phyloP scores from a whole-genome alignment of 2,113 vertebrate genomes.

The Cochlearius cochlearius region DNA sequence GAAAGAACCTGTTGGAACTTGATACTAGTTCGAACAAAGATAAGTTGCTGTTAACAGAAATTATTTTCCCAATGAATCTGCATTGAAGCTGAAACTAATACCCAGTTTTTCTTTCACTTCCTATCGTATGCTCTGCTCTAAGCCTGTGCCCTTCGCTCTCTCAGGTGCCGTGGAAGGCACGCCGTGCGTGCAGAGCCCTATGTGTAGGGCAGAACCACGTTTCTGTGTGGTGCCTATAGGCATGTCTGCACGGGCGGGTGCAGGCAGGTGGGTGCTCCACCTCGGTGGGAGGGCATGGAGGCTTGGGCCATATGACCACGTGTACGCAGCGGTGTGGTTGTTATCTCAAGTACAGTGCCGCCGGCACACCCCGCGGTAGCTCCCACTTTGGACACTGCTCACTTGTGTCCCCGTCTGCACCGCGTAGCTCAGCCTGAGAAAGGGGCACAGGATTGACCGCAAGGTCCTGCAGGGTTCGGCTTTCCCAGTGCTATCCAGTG shows the following conservation, averaged over 20 bases:
- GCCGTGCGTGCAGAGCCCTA: accelerated
- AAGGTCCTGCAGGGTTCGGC: neutral
- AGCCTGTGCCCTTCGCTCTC: neutral
- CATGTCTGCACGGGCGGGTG: neutral
- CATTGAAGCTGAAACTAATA: neutral
- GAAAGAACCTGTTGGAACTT: neutral
- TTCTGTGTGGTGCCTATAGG: neutral
- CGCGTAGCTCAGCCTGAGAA: neutral
- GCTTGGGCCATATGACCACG: accelerated
- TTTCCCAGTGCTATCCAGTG: neutral
- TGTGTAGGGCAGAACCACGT: neutral
- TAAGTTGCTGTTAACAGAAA: neutral
- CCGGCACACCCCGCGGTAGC: accelerated
- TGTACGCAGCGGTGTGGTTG: accelerated
- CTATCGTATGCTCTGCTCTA: accelerated
- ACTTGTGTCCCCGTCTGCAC: accelerated
- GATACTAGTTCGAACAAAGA: neutral
- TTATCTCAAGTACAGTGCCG: accelerated
- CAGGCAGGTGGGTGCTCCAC: neutral
- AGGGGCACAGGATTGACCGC: accelerated
- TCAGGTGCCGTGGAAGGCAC: accelerated
- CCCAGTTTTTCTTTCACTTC: neutral
- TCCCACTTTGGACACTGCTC: neutral
- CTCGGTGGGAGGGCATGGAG: accelerated
- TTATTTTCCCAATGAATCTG: neutral